Evolutionary conservation across 1,140 invertebrate species (phyloP).

Genomic region (Ditylenchus dipsaci): DNA sequence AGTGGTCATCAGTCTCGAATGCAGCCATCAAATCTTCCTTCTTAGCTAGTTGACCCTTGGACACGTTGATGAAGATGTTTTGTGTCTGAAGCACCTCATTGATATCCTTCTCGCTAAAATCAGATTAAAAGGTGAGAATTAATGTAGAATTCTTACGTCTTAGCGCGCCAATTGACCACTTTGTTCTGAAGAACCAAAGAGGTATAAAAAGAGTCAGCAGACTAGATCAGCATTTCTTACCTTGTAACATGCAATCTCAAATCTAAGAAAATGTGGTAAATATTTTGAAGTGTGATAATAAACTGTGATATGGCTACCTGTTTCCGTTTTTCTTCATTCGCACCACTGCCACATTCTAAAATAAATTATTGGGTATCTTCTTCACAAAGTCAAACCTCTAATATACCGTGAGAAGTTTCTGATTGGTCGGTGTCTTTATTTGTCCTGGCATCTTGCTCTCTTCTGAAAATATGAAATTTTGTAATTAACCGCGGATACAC

Average conservation of each 20-base stretch:
- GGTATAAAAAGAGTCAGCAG: too few relatives aligned
- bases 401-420: conserved; percentile 80
- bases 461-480: neutral
- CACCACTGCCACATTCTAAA: conserved; percentile 85
- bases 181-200: conserved; percentile 73
- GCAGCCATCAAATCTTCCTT: conserved; percentile 88
- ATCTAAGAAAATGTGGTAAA: conserved; percentile 63
- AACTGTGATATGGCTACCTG: conserved; percentile 59
- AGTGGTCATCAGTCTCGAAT: conserved; percentile 64
- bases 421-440: conserved; percentile 82
- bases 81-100: conserved; percentile 97
- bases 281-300: too few relatives aligned
- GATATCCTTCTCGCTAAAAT: conserved; percentile 87
- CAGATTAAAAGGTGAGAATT: neutral
- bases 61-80: conserved; percentile 92
- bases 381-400: neutral
- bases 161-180: conserved; percentile 93
- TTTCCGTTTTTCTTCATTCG: conserved; percentile 96
- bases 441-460: conserved; percentile 22
- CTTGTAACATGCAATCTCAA: conserved; percentile 98
- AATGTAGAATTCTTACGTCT: conserved; percentile 70
- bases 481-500: too few relatives aligned
- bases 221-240: too few relatives aligned
- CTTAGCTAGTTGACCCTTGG: conserved; percentile 96
- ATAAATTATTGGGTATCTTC: neutral